A percentile compares a stretch with the other conserved stretches of the same genome.
These are phyloP conservation scores for Strix aluco DNA, from an alignment of 2,113 vertebrate species.

Conservation along the genomic window DNA sequence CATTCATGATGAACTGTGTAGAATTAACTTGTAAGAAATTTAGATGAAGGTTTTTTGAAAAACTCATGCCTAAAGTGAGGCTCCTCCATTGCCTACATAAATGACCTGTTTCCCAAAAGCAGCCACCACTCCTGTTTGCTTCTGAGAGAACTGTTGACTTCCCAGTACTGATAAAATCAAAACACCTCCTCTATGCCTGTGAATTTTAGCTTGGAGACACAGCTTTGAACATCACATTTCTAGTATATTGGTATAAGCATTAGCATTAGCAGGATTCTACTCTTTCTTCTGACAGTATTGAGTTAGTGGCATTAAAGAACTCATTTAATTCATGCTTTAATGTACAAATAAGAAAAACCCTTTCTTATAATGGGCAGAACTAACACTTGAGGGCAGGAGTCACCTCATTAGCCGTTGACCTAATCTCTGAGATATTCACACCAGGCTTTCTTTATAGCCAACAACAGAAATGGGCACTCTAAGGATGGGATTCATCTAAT, in stretches of 20 bases:
- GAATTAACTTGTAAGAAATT: neutral
- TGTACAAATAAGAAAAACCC: neutral
- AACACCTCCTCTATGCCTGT: neutral
- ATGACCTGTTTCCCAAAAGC: neutral
- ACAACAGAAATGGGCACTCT: neutral
- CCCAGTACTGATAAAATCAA: neutral
- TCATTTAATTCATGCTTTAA: neutral
- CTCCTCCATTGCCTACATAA: neutral
- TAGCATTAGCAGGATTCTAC: neutral
- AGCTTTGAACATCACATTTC: neutral
- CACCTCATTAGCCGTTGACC: neutral
- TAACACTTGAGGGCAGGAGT: neutral
- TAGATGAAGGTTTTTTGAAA: neutral
- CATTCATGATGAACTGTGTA: neutral
- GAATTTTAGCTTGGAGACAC: neutral
- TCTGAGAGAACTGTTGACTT: neutral
- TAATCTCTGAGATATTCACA: neutral
- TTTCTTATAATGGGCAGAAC: neutral
- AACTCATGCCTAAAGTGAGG: neutral
- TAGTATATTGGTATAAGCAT: neutral
- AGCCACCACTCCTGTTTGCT: neutral
- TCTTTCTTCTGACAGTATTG: neutral
- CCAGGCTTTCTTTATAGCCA: neutral
- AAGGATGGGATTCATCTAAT: slow-evolving; percentile 9
- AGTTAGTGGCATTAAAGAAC: neutral